phyloP scores from a whole-genome alignment of 53 echinoderm and acorn worm genomes.

The Mesocentrotus franciscanus region DNA sequence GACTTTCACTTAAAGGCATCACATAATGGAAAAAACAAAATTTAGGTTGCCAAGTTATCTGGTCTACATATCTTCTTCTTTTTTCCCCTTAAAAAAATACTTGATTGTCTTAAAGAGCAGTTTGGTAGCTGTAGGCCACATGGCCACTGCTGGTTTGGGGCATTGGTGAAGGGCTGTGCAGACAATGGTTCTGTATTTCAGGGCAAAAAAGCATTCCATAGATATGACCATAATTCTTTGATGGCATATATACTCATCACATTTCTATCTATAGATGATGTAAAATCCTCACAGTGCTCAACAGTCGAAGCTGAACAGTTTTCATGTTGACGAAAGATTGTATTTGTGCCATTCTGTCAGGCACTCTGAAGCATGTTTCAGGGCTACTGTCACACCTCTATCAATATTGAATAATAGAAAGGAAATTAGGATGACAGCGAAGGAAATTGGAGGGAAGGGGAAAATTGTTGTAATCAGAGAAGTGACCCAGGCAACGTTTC shows the following conservation, averaged over 20 bases:
- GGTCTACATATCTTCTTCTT: too few species aligned
- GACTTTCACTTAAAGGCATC: too few species aligned
- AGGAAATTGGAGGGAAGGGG: neutral
- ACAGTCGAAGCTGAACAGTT: neutral
- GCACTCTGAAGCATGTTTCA: neutral
- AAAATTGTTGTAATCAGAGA: neutral
- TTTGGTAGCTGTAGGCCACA: too few species aligned
- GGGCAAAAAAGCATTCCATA: neutral
- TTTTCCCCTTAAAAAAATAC: too few species aligned
- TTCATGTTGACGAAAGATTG: neutral
- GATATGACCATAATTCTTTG: too few species aligned
- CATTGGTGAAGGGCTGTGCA: neutral
- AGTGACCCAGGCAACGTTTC: neutral
- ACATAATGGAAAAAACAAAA: too few species aligned
- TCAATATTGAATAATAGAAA: neutral
- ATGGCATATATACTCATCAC: too few species aligned
- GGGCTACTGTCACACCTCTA: neutral
- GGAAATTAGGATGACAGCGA: neutral
- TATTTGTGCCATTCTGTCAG: neutral
- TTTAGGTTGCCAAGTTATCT: too few species aligned
- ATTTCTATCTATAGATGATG: too few species aligned
- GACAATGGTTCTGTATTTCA: neutral
- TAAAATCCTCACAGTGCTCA: too few species aligned
- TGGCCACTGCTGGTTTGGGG: too few species aligned
- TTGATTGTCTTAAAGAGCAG: too few species aligned